Conservation (phyloP, 2,888 invertebrate genomes). For the Germaria angustata region DNA sequence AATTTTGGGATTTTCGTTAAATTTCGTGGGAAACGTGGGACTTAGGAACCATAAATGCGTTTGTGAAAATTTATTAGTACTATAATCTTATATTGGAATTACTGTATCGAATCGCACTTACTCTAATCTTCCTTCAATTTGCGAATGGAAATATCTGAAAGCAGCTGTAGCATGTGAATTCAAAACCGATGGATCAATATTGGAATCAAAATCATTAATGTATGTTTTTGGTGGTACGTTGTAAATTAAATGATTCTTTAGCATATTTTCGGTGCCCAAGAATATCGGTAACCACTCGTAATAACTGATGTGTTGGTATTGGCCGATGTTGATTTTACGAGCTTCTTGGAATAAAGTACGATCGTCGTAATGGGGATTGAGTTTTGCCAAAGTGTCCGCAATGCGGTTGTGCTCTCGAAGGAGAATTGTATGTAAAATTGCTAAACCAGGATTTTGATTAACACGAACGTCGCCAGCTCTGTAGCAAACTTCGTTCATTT, state of each 20-base stretch:
- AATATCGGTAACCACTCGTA: conserved; percentile 82
- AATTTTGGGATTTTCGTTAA: no score
- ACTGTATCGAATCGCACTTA: conserved; percentile 72
- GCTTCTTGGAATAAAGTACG: conserved; percentile 81
- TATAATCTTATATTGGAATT: no score
- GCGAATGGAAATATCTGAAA: conserved; percentile 84
- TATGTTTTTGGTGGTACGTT: conserved; percentile 75
- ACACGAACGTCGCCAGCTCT: conserved; percentile 83
- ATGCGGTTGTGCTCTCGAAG: conserved; percentile 81
- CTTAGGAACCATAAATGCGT: no score
- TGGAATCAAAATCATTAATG: conserved; percentile 81
- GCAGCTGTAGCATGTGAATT: conserved; percentile 85
- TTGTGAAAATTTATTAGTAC: no score
- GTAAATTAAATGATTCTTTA: conserved; percentile 79
- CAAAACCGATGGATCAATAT: conserved; percentile 82
- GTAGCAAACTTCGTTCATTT: conserved; percentile 87
- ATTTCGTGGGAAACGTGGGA: no score
- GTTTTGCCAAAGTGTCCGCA: conserved; percentile 77
- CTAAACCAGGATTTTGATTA: conserved; percentile 81
- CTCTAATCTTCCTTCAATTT: conserved; percentile 82
- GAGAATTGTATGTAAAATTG: conserved; percentile 80
- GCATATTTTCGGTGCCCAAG: conserved; percentile 79
- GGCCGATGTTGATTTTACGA: conserved; percentile 81
- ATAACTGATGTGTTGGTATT: conserved; percentile 81
- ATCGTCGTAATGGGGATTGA: conserved; percentile 82